Conservation (phyloP, 2,797 vertebrate species). For the Alca torda region DNA sequence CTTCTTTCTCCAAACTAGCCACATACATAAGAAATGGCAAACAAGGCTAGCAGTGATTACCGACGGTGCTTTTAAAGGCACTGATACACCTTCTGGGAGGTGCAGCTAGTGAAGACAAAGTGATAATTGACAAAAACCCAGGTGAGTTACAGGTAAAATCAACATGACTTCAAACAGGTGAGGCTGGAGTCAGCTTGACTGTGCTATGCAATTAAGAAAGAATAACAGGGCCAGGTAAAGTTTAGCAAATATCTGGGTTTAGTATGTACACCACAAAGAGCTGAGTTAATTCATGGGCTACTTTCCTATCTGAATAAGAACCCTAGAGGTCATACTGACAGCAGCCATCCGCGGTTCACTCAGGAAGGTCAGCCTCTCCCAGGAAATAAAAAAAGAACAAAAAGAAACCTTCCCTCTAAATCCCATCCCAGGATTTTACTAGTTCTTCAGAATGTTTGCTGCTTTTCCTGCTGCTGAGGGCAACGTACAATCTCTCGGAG, state of each 20-base stretch:
- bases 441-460: background rate
- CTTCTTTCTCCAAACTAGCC: background rate
- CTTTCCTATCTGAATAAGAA: background rate
- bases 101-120: background rate
- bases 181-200: background rate
- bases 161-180: background rate
- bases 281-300: background rate
- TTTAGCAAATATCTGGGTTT: background rate
- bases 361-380: background rate
- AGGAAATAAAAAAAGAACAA: background rate
- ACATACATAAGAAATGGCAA: background rate
- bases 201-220: background rate
- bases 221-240: background rate
- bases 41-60: fast-evolving
- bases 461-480: background rate
- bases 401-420: background rate
- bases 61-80: background rate
- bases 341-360: background rate
- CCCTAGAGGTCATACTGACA: background rate
- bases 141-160: background rate
- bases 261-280: background rate
- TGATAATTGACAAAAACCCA: background rate
- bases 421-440: background rate
- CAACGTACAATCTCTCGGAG: background rate
- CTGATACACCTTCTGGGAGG: background rate